Percentiles rank a stretch among this genome's conserved stretches.
These are phyloP conservation scores for Sciurus niger DNA, from an alignment of 2,113 vertebrate genomes.

Conservation along the genomic window DNA sequence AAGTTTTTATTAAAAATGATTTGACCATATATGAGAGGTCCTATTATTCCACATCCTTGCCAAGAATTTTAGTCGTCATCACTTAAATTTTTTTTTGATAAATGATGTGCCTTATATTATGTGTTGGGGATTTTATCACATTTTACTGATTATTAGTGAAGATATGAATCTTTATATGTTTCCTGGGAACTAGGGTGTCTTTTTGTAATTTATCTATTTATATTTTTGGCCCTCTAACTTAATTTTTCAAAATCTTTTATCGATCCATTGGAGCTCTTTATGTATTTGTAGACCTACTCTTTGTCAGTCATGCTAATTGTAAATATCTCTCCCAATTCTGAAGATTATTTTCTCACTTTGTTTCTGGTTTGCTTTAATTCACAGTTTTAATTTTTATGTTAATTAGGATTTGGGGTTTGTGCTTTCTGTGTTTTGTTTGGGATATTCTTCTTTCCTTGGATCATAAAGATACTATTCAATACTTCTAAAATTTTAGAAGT, in stretches of 20 bases:
- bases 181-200: neutral
- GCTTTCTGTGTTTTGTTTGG: neutral
- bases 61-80: neutral
- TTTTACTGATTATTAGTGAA: neutral
- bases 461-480: neutral
- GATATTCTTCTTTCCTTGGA: neutral
- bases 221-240: neutral
- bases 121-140: neutral
- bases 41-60: neutral
- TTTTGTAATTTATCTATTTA: neutral
- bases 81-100: neutral
- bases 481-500: neutral
- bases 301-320: neutral
- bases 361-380: neutral
- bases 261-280: neutral
- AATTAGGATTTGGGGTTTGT: neutral
- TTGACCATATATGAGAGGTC: neutral
- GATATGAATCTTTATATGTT: neutral
- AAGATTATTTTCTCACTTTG: neutral
- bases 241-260: neutral
- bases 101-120: neutral
- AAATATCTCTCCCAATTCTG: neutral
- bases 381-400: neutral
- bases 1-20: neutral
- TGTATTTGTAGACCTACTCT: neutral